Percentiles rank a stretch among this genome's conserved stretches.
Conservation (phyloP, 2,113 vertebrate species). For the Sylvicapra grimmia region DNA sequence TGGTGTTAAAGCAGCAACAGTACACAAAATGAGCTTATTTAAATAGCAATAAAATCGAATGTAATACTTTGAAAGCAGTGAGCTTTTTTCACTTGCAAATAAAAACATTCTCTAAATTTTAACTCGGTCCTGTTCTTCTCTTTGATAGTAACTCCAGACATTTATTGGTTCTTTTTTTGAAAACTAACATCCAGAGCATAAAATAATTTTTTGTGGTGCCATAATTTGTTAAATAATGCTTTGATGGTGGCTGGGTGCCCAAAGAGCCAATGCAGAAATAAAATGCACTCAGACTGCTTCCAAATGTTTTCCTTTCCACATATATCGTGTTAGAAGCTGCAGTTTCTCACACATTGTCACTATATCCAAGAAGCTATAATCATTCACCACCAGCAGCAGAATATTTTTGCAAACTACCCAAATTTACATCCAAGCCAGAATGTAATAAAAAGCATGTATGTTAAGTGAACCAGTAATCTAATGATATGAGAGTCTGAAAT, state of each 20-base stretch:
- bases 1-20: neutral
- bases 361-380: neutral
- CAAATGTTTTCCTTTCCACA: conserved; percentile 8
- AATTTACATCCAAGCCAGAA: conserved; percentile 26
- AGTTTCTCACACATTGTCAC: neutral
- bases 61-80: conserved; percentile 17
- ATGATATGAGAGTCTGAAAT: neutral
- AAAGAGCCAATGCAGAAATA: conserved; percentile 39
- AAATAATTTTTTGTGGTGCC: conserved; percentile 22
- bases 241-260: conserved; percentile 14
- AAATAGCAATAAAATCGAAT: conserved; percentile 44
- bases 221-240: conserved; percentile 54
- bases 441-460: conserved; percentile 12
- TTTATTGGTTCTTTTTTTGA: conserved; percentile 41
- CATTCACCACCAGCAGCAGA: neutral
- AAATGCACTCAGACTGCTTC: conserved; percentile 25
- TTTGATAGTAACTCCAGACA: conserved; percentile 29
- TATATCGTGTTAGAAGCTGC: neutral
- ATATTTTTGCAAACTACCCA: conserved; percentile 16
- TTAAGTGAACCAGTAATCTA: conserved; percentile 28
- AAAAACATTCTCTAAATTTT: conserved; percentile 48
- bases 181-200: conserved; percentile 46
- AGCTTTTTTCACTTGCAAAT: conserved; percentile 37
- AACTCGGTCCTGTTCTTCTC: neutral
- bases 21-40: conserved; percentile 29